Evolutionary conservation across 2,113 vertebrate genomes (phyloP), one percentile per base, ranked within the genome.

Genomic region (Erythrocebus patas): DNA sequence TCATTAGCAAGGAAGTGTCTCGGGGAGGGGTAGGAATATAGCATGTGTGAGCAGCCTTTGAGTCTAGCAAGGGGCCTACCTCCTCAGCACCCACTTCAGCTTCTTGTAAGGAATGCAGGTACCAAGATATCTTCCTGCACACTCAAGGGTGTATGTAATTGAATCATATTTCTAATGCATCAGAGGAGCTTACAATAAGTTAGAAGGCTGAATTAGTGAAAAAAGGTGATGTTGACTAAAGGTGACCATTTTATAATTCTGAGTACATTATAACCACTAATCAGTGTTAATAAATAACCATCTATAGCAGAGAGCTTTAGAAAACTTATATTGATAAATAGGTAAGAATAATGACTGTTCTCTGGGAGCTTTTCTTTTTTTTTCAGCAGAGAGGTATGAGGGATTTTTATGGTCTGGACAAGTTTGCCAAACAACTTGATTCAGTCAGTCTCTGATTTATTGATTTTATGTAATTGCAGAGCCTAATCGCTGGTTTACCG

Each of bases 381-480:
- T 59, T 52, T 72, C 70, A 90, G 27, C 32, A 66, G 64, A 92
- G 45, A 76, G 23, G 61, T 97, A 61, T 76, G 25, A 89, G 14
- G 52, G 55, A n/a, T 86, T 45, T 57, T 87, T 81, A 23, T 55
- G 48, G 35, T 76, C 85, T 97, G 35, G 55, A 84, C 43, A 72
- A 76, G 35, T 94, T 91, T 95, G 8, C n/a, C n/a, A 22, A n/a
- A 78, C 52, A 84, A 17, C 13, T 68, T 97, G 50, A 79, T 81
- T 48, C 59, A 95, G 35, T 92, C 22, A 35, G 6, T 72, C 52
- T 97, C 68, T 89, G 35, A 86, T 55, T 89, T 97, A 96, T 22
- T 75, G 55, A 86, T 87, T 89, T 95, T 90, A 92, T 92, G 57
- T 72, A 88, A 93, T 92, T 95, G 43, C 84, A 48, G 10, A 92